A percentile compares a stretch with the other conserved stretches of the same genome.
Evolutionary conservation across 2,888 invertebrate genomes (phyloP).

Genomic region (Eustalomyia histrio): DNA sequence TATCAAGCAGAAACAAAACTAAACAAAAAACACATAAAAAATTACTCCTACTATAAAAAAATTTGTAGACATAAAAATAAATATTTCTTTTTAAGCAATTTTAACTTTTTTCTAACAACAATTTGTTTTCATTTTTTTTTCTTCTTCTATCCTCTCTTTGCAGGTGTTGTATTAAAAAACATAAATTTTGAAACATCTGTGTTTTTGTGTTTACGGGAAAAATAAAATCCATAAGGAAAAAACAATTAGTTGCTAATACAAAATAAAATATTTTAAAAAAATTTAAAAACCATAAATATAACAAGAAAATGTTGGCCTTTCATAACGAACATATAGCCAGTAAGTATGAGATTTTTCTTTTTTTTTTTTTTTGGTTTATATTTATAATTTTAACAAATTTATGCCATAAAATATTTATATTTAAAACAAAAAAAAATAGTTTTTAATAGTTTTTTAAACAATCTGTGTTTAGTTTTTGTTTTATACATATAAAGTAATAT

Average conservation of each 20-base stretch:
- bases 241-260: conserved; percentile 25
- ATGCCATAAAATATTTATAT: not conserved
- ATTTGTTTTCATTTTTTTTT: conserved; percentile 10
- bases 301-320: conserved; percentile 78
- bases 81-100: conserved; percentile 21
- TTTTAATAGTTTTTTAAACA: conserved; percentile 31
- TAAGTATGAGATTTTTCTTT: no score
- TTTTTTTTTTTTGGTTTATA: conserved; percentile 47
- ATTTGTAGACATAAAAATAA: conserved; percentile 26
- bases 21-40: conserved; percentile 17
- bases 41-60: conserved; percentile 15
- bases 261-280: conserved; percentile 24
- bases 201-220: conserved; percentile 22
- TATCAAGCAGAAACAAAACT: conserved; percentile 1
- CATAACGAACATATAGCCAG: conserved; percentile 80
- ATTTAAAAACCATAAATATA: conserved; percentile 21
- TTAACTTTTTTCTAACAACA: conserved; percentile 1
- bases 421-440: not conserved
- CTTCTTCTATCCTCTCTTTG: conserved; percentile 46
- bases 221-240: not conserved
- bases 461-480: not conserved
- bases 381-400: not conserved
- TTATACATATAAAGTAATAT: conserved; percentile 68
- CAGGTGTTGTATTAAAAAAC: conserved; percentile 52
- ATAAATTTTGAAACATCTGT: conserved; percentile 39